Evolutionary conservation across 1,140 invertebrate species (phyloP).

Genomic region (Hyles vespertilio): DNA sequence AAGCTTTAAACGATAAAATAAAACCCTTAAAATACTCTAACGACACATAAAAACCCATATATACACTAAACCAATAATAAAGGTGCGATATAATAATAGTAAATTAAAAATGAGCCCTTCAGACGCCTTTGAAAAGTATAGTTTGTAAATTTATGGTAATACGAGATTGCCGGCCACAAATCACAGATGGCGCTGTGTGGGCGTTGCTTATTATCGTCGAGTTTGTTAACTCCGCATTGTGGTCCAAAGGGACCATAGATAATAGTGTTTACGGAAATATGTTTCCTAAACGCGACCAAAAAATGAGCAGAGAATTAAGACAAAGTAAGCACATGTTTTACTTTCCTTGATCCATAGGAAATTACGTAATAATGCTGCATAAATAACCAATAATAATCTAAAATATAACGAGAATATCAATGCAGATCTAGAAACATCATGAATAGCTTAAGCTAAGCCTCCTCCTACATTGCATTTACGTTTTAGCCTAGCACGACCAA

Average conservation of each 20-base stretch:
- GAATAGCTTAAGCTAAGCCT: too few relatives aligned
- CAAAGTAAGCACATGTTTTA: too few relatives aligned
- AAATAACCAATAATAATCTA: too few relatives aligned
- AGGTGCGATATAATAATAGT: constrained; percentile 11
- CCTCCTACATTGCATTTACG: too few relatives aligned
- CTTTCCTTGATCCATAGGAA: too few relatives aligned
- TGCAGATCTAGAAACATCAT: too few relatives aligned
- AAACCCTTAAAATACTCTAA: constrained; percentile 7
- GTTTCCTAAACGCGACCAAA: background rate
- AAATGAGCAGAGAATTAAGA: too few relatives aligned
- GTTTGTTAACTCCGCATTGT: constrained; percentile 21
- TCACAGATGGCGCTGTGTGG: constrained; percentile 19
- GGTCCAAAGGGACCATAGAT: constrained; percentile 9
- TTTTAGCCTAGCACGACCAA: too few relatives aligned
- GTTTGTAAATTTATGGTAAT: constrained; percentile 26
- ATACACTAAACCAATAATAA: constrained; percentile 10
- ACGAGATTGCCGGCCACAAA: constrained; percentile 17
- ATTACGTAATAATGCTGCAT: too few relatives aligned
- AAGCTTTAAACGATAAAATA: constrained; percentile 4
- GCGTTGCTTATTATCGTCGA: constrained; percentile 17
- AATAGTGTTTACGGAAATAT: constrained; percentile 7
- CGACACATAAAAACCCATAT: constrained; percentile 9
- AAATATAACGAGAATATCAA: too few relatives aligned
- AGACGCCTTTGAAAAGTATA: constrained; percentile 18
- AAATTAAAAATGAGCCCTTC: constrained; percentile 13